Percentiles rank a stretch among this genome's conserved stretches.
Evolutionary conservation across 2,797 vertebrate genomes (phyloP).

Genomic region (Gephyroberyx darwinii): DNA sequence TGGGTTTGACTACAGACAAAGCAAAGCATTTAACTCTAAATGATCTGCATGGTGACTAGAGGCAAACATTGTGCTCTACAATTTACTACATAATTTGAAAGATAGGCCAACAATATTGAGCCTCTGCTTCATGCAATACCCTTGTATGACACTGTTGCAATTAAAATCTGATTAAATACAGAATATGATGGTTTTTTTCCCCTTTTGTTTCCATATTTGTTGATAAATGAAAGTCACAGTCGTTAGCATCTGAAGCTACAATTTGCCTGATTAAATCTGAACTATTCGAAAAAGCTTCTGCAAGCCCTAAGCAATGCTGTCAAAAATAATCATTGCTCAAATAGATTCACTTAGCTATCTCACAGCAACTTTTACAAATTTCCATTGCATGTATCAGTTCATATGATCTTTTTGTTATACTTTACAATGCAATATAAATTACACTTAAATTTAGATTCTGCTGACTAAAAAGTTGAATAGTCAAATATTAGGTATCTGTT

Average conservation of each 20-base stretch:
- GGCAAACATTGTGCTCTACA: not conserved
- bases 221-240: not conserved
- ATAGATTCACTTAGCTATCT: too few species aligned
- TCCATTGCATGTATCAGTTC: not conserved
- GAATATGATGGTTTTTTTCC: too few species aligned
- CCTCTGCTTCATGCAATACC: not conserved
- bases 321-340: not conserved
- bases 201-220: too few species aligned
- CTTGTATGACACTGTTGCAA: not conserved
- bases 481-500: constrained; percentile 4
- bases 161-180: too few species aligned
- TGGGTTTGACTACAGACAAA: not conserved
- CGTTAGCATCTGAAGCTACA: not conserved
- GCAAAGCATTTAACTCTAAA: not conserved
- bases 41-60: not conserved
- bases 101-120: not conserved
- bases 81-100: not conserved
- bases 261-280: not conserved
- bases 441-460: not conserved
- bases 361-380: not conserved
- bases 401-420: not conserved
- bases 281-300: too few species aligned
- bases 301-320: too few species aligned
- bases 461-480: too few species aligned
- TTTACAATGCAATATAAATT: not conserved